Percentiles rank a stretch among this genome's conserved stretches.
These are phyloP conservation scores for Penaeus chinensis DNA, from an alignment of 1,140 invertebrate species.

Conservation along the genomic window DNA sequence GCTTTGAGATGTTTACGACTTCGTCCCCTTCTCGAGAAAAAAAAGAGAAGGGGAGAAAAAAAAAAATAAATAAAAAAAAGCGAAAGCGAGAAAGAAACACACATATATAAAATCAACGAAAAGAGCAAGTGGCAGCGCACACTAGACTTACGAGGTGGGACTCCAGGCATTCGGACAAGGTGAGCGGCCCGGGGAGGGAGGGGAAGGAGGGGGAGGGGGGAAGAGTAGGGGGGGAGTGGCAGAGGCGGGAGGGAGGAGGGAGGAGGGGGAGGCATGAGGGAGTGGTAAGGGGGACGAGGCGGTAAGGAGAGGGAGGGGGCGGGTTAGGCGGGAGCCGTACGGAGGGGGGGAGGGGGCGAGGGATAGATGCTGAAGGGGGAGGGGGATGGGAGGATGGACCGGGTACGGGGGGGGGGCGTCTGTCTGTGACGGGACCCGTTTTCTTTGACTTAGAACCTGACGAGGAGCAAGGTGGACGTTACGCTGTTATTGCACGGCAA, in stretches of 20 bases:
- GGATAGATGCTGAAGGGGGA: neutral
- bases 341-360: neutral
- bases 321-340: neutral
- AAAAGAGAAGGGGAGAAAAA: too few relatives aligned
- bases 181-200: constrained; percentile 20
- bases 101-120: too few relatives aligned
- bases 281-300: neutral
- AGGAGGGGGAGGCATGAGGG: neutral
- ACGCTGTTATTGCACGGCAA: too few relatives aligned
- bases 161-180: constrained; percentile 24
- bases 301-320: neutral
- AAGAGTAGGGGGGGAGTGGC: neutral
- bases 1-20: too few relatives aligned
- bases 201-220: neutral
- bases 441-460: too few relatives aligned
- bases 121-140: too few relatives aligned
- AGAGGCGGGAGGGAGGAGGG: neutral
- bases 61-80: too few relatives aligned
- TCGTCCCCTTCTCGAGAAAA: too few relatives aligned
- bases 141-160: too few relatives aligned
- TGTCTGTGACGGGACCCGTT: too few relatives aligned
- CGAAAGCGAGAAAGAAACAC: too few relatives aligned
- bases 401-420: neutral
- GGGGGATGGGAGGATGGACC: neutral
- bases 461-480: too few relatives aligned